Conservation (phyloP, 2,113 vertebrate species). For the Macrotis lagotis region DNA sequence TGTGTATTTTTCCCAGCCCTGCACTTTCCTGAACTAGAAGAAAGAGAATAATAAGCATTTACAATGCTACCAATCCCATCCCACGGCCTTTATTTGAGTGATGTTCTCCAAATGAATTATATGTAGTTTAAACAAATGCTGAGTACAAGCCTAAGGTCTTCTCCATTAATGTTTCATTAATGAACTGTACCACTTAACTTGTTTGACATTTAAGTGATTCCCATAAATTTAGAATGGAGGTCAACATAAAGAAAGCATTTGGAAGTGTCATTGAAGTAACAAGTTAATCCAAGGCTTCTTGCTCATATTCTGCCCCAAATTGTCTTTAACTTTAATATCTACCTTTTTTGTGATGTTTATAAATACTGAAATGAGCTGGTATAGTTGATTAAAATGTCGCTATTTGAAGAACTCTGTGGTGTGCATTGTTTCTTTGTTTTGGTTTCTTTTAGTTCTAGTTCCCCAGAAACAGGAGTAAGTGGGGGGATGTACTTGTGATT, state of each 20-base stretch:
- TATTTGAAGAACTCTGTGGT: slow-evolving; percentile 48
- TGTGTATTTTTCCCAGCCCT: slow-evolving; percentile 80
- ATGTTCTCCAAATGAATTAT: slow-evolving; percentile 84
- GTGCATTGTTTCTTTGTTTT: slow-evolving; percentile 64
- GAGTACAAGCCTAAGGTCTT: slow-evolving; percentile 80
- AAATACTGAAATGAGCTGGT: slow-evolving; percentile 72
- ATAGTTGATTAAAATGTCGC: slow-evolving; percentile 64
- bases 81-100: slow-evolving; percentile 75
- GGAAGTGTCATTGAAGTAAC: slow-evolving; percentile 78
- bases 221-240: slow-evolving; percentile 84
- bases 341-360: slow-evolving; percentile 70
- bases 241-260: slow-evolving; percentile 79
- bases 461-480: not conserved
- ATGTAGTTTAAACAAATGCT: slow-evolving; percentile 84
- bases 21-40: slow-evolving; percentile 82
- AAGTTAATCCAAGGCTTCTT: slow-evolving; percentile 75
- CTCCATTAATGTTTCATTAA: slow-evolving; percentile 87
- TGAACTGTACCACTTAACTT: slow-evolving; percentile 85
- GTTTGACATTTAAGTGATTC: slow-evolving; percentile 84
- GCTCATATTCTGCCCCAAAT: slow-evolving; percentile 65
- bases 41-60: slow-evolving; percentile 81
- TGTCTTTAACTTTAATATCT: slow-evolving; percentile 72
- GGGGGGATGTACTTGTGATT: not conserved
- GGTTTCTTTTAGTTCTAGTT: not conserved
- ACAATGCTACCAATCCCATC: slow-evolving; percentile 65